Base-by-base conservation (phyloP, 2,888 invertebrate species). In the Phengaris arion region DNA sequence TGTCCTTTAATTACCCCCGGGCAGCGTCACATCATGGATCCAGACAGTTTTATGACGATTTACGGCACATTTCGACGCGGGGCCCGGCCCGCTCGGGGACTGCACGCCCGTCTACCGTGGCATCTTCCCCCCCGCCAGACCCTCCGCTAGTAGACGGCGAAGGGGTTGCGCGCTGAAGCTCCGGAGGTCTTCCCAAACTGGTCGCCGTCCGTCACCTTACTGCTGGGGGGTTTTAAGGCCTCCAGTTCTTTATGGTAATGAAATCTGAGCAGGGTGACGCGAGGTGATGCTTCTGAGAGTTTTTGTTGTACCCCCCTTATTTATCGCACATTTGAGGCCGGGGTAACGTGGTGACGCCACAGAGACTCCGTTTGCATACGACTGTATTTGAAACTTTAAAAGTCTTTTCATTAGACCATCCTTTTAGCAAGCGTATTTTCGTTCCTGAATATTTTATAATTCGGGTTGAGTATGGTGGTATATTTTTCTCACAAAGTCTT, bases 31-130 rank as follows among this genome's bases (percentile, higher is more conserved):
- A 95, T 95, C 95, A 94, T 94, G 94, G 94, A 94, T 94, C 95
- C 94, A 95, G 95, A 95, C 95, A 95, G 95, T 95, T 95, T 95
- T 95, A 95, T 95, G 95, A 95, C 91, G 90, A 92, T 92, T 92
- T 92, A 92, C 91, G 90, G 88, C 91, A 89, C 91, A 90, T 89
- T 91, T 90, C 90, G 91, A 92, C 91, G 92, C 91, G 84, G 85
- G 83, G 83, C 82, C 85, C 82, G 84, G 83, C 85, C 85, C 85
- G 85, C 85, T 84, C 82, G 83, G 93, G 92, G 92, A 92, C 87
- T 87, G 86, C 85, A 85, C 85, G 81, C 92, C 89, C 84, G 74
- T 74, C 69, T 76, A 78, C 76, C 75, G 73, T 78, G 90, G 82
- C 74, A 87, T 77, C 76, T 80, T 83, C 77, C 81, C 77, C 80